Evolutionary conservation across 2,113 vertebrate genomes (phyloP).

Genomic region (Charadrius vociferus): DNA sequence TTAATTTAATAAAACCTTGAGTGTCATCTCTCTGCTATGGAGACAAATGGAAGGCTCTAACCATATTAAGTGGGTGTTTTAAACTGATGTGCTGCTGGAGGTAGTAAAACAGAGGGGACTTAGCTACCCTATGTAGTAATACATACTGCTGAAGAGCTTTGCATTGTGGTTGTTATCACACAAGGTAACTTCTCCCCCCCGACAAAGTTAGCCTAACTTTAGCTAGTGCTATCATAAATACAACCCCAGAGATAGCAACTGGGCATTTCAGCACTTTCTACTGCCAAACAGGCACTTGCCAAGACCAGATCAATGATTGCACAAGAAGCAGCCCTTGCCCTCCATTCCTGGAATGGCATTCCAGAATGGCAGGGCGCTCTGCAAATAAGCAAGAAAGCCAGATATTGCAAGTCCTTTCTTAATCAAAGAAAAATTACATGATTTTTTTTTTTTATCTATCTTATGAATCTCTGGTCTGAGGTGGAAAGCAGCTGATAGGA

Average conservation of each 20-base stretch:
- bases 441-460: not conserved
- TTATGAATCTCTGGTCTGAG: not conserved
- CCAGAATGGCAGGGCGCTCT: not conserved
- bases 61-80: not conserved
- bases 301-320: slow-evolving; percentile 49
- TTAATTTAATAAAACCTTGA: not conserved
- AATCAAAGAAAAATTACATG: not conserved
- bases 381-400: slow-evolving; percentile 39
- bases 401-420: not conserved
- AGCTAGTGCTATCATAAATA: not conserved
- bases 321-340: slow-evolving; percentile 29
- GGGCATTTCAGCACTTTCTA: slow-evolving; percentile 23
- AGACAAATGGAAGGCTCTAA: not conserved
- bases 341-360: slow-evolving; percentile 5
- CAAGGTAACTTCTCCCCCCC: not conserved
- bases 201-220: not conserved
- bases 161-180: not conserved
- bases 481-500: slow-evolving; percentile 1
- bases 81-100: not conserved
- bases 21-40: not conserved
- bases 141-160: not conserved
- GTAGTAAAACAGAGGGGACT: not conserved
- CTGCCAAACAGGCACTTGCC: not conserved
- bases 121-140: not conserved
- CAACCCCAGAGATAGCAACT: not conserved